Conservation (phyloP, 2,888 invertebrate genomes). For the Brenthis ino region DNA sequence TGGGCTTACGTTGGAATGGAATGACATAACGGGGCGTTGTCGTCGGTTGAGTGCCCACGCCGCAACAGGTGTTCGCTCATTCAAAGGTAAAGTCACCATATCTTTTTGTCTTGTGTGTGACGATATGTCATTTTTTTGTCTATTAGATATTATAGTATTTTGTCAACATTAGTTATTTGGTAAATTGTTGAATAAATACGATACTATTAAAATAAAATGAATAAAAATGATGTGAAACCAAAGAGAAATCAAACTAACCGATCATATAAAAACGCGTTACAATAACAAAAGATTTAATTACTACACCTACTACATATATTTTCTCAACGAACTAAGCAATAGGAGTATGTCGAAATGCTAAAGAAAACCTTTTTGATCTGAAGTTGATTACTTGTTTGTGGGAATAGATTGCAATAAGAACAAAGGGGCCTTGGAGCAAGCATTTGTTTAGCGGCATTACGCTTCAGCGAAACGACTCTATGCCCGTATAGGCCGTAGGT, state of each 20-base stretch:
- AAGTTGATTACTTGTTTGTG: conserved; percentile 68
- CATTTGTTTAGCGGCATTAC: conserved; percentile 57
- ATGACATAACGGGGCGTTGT: conserved; percentile 69
- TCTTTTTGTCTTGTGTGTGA: conserved; percentile 12
- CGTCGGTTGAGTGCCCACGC: conserved; percentile 49
- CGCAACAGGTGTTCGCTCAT: conserved; percentile 54
- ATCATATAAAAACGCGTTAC: conserved; percentile 10
- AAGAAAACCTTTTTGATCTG: conserved; percentile 64
- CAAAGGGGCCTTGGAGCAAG: conserved; percentile 67
- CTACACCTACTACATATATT: conserved; percentile 43
- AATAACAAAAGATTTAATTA: conserved; percentile 39
- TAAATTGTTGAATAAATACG: no score
- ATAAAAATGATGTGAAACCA: conserved; percentile 22
- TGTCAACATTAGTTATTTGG: neutral
- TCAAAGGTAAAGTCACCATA: conserved; percentile 9
- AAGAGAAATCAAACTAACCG: conserved; percentile 34
- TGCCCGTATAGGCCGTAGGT: conserved; percentile 8
- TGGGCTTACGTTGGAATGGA: conserved; percentile 61
- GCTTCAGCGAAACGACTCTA: conserved; percentile 40
- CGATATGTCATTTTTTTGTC: neutral
- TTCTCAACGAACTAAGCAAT: conserved; percentile 43
- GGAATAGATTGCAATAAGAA: conserved; percentile 70
- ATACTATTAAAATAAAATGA: neutral
- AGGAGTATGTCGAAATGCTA: conserved; percentile 57
- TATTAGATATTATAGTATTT: neutral